Evolutionary conservation across 2,797 vertebrate species (phyloP), one percentile per base, ranked within the genome.

Genomic region (Ptychobarbus kaznakovi): DNA sequence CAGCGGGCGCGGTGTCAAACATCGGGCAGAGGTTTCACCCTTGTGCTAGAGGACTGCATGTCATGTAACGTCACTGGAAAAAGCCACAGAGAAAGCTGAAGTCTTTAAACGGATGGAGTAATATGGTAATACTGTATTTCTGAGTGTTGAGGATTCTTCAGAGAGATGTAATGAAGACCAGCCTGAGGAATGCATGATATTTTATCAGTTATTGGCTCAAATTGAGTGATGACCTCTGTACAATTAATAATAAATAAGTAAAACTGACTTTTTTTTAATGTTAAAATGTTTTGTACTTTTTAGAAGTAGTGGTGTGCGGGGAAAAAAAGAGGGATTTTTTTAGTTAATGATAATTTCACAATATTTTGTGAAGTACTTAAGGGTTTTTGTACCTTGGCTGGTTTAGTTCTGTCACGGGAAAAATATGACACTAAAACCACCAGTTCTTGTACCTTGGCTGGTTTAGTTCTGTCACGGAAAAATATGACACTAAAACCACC

Each of bases 1-100:
- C 44, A 77, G 32, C 0, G 56, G 32, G 82, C 28, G 73, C 13
- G 18, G 73, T 20, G 72, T 76, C 46, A 76, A 76, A 83, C 32
- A 44, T 25, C 42, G 4, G 40, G 18, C 81, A 73, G 16, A 82
- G 51, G 35, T 72, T 42, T 82, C 28, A 56, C 16, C n/a, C 35
- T 22, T 61, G n/a, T 32, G 16, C 51, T 40, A 82, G 2, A 49
- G 28, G 12, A 28, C 20, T 65, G 18, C 28, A 78, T 42, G 74
- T 58, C 20, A n/a, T 3, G 3, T 53, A 58, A 58, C 7, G 1
- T 20, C 53, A 73, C 56, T 28, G 25, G 53, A 35, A 66, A 66
- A 32, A 65, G 11, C n/a, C 25, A 9, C 61, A 32, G 77, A 66
- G 51, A 16, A 81, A 9, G 3, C 20, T n/a, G 25, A 51, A 22